Conservation (phyloP, 2,113 vertebrate genomes). For the Odontophorus gujanensis region DNA sequence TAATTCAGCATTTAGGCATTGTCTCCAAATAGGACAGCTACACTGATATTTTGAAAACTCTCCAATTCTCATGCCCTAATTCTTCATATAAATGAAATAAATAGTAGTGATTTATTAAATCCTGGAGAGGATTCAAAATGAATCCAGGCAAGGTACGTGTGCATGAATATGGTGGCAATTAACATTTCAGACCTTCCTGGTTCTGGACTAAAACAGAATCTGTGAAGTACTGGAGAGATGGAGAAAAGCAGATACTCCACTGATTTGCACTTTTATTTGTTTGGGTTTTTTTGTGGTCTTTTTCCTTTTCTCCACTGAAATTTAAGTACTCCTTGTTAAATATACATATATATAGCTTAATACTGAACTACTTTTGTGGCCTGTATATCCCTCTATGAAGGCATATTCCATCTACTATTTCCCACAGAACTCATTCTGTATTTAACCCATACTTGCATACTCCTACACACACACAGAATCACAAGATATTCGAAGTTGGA, state of each 20-base stretch:
- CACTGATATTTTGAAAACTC: neutral
- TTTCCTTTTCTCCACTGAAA: neutral
- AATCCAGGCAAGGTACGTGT: neutral
- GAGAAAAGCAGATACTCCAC: neutral
- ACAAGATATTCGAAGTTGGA: neutral
- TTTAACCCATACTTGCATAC: neutral
- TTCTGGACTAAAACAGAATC: slow-evolving; percentile 2
- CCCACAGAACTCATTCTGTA: neutral
- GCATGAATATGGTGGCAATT: neutral
- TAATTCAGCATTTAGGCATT: slow-evolving; percentile 9
- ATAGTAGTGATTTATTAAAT: slow-evolving; percentile 32
- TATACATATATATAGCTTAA: neutral
- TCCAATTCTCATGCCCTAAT: slow-evolving; percentile 3
- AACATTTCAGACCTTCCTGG: neutral
- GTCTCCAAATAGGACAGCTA: slow-evolving; percentile 33
- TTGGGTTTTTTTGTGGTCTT: neutral
- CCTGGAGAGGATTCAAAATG: neutral
- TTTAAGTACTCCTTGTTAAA: neutral
- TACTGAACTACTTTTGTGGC: neutral
- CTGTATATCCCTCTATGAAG: neutral
- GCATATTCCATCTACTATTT: neutral
- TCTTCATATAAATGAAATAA: slow-evolving; percentile 27
- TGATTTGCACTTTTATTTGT: neutral
- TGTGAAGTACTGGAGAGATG: neutral
- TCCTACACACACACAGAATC: neutral